phyloP scores from a whole-genome alignment of 2,888 invertebrate species.

The Gymnoscelis rufifasciata region DNA sequence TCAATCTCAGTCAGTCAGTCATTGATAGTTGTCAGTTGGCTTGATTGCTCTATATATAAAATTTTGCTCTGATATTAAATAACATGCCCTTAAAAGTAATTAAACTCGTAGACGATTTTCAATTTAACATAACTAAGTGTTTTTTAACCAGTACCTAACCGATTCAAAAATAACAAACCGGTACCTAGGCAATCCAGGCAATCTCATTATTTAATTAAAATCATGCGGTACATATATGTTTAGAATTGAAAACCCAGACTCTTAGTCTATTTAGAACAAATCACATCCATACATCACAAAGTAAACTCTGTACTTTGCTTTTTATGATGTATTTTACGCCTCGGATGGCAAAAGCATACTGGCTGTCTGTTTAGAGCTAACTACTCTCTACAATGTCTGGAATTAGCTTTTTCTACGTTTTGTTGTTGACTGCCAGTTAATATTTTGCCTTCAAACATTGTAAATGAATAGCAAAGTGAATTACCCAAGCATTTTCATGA shows the following conservation, averaged over 20 bases:
- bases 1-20: too few species aligned
- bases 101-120: too few species aligned
- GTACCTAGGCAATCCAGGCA: too few species aligned
- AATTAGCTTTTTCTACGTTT: conserved; percentile 11
- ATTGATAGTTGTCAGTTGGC: too few species aligned
- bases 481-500: background rate
- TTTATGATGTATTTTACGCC: conserved; percentile 56
- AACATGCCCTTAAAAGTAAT: too few species aligned
- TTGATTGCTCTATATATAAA: too few species aligned
- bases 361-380: conserved; percentile 42
- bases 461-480: background rate
- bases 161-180: too few species aligned
- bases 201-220: too few species aligned
- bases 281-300: conserved; percentile 50
- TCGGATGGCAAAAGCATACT: conserved; percentile 36
- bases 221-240: too few species aligned
- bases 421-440: conserved; percentile 6
- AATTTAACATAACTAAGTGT: too few species aligned
- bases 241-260: background rate
- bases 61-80: too few species aligned
- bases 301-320: conserved; percentile 43
- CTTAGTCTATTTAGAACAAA: conserved; percentile 46
- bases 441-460: background rate
- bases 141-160: too few species aligned
- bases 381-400: conserved; percentile 35